These are phyloP conservation scores for Phainopepla nitens DNA, from an alignment of 2,113 vertebrate species.

Conservation along the genomic window DNA sequence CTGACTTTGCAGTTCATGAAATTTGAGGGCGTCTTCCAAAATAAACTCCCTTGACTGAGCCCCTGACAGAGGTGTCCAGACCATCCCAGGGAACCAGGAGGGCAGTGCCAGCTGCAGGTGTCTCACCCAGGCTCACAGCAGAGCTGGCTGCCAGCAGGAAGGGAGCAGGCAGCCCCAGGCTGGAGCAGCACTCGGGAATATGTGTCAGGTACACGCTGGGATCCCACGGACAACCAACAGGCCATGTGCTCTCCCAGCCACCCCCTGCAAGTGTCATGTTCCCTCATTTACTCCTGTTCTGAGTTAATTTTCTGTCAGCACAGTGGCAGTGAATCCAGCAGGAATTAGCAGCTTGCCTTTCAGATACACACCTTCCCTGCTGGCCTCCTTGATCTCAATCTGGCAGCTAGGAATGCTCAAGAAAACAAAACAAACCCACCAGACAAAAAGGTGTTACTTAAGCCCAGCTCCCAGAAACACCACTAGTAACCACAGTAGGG, in stretches of 20 bases:
- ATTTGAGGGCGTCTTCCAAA: background rate
- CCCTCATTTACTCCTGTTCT: background rate
- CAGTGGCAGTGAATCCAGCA: background rate
- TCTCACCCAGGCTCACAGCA: background rate
- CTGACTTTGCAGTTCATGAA: background rate
- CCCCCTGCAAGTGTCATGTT: background rate
- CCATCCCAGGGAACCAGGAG: background rate
- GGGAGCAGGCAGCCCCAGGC: background rate
- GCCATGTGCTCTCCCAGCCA: background rate
- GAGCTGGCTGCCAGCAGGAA: background rate
- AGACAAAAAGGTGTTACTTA: background rate
- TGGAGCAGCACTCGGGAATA: background rate
- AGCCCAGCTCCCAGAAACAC: background rate
- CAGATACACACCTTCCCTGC: background rate
- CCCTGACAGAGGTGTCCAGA: background rate
- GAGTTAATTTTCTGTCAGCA: background rate
- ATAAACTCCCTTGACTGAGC: background rate
- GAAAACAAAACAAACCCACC: background rate
- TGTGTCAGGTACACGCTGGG: background rate
- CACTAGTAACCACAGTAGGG: background rate
- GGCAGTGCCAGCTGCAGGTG: background rate
- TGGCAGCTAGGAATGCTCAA: background rate
- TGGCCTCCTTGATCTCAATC: background rate
- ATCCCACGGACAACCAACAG: background rate
- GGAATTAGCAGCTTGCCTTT: background rate